These are phyloP conservation scores for Smittia aterrima DNA, from an alignment of 2,888 invertebrate genomes.

Conservation along the genomic window DNA sequence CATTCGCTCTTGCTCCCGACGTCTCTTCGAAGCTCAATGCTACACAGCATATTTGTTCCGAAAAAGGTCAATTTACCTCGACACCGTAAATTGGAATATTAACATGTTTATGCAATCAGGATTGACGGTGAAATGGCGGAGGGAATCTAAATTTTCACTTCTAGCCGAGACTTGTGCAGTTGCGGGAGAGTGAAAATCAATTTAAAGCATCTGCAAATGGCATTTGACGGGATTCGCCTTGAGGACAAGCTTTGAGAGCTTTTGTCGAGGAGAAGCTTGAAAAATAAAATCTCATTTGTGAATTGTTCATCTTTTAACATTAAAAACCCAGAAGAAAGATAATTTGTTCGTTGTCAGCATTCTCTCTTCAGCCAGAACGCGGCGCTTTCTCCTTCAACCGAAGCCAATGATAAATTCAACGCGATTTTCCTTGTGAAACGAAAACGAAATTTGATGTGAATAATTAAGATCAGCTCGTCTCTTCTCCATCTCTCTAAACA, in stretches of 20 bases:
- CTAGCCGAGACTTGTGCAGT: too few species aligned
- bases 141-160: conserved; percentile 41
- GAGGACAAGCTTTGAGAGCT: conserved; percentile 39
- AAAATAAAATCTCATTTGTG: too few species aligned
- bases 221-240: conserved; percentile 42
- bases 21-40: not conserved
- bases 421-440: conserved; percentile 18
- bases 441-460: conserved; percentile 34
- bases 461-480: conserved; percentile 17
- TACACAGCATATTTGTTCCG: conserved; percentile 43
- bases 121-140: conserved; percentile 43
- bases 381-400: not conserved
- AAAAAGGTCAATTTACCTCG: conserved; percentile 44
- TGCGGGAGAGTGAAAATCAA: conserved; percentile 42
- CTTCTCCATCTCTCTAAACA: not conserved
- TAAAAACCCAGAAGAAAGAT: not conserved
- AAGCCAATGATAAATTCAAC: not conserved
- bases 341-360: not conserved
- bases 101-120: conserved; percentile 43
- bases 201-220: conserved; percentile 43
- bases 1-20: not conserved
- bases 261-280: conserved; percentile 33
- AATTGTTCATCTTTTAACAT: too few species aligned
- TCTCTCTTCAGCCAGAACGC: not conserved
- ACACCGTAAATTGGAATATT: conserved; percentile 43